A percentile compares a stretch with the other conserved stretches of the same genome.
phyloP scores from a whole-genome alignment of 2,888 invertebrate species.

The Euproctis similis region DNA sequence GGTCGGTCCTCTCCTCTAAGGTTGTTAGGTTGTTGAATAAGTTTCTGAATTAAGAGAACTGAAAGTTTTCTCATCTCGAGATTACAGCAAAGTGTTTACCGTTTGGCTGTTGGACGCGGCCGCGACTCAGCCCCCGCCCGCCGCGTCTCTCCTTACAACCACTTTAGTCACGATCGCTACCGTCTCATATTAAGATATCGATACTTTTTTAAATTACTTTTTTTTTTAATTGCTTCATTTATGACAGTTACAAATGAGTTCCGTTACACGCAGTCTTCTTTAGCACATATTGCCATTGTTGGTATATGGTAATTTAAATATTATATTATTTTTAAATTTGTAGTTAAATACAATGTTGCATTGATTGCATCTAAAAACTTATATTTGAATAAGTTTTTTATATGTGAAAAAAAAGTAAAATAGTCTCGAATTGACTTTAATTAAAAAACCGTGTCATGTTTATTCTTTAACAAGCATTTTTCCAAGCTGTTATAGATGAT shows the following conservation, averaged over 20 bases:
- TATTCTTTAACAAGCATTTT: too few species aligned
- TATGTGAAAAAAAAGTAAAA: too few species aligned
- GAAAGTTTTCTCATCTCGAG: conserved; percentile 78
- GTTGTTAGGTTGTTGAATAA: conserved; percentile 77
- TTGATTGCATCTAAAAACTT: too few species aligned
- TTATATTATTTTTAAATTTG: too few species aligned
- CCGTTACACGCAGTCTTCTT: background rate
- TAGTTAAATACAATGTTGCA: too few species aligned
- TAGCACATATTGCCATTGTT: too few species aligned
- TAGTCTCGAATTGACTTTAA: too few species aligned
- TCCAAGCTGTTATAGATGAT: too few species aligned
- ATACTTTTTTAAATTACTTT: conserved; percentile 7
- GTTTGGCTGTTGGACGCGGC: conserved; percentile 71
- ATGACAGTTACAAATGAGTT: conserved; percentile 1
- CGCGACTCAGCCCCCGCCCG: conserved; percentile 33
- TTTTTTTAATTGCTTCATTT: too few species aligned
- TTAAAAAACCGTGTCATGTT: too few species aligned
- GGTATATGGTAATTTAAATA: too few species aligned
- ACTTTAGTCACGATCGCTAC: conserved; percentile 11
- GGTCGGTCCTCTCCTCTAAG: conserved; percentile 73
- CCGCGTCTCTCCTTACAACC: conserved; percentile 14
- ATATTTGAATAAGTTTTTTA: too few species aligned
- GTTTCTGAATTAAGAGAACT: conserved; percentile 78
- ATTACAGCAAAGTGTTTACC: conserved; percentile 78
- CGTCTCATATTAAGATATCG: conserved; percentile 12